phyloP scores from a whole-genome alignment of 2,113 vertebrate genomes.

The Syngnathus scovelli region DNA sequence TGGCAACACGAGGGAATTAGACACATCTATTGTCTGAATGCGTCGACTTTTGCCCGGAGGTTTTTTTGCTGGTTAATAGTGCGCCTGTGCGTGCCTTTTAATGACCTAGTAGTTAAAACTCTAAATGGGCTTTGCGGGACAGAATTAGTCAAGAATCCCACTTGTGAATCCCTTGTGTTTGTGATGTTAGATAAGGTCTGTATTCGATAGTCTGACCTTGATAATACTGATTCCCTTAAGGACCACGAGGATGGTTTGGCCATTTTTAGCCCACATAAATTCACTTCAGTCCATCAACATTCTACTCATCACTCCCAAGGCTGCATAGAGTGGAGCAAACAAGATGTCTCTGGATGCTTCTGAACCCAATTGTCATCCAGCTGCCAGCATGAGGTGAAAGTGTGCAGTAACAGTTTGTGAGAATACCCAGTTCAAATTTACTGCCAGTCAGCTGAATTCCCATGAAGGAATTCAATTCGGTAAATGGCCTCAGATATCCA shows the following conservation, averaged over 20 bases:
- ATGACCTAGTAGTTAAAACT: slow-evolving; percentile 25
- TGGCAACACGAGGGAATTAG: slow-evolving; percentile 25
- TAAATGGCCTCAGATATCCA: not conserved
- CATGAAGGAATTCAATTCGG: not conserved
- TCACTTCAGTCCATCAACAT: slow-evolving; percentile 34
- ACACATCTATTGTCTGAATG: slow-evolving; percentile 40
- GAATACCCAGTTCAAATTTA: not conserved
- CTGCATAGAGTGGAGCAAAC: slow-evolving; percentile 23
- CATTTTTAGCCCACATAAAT: slow-evolving; percentile 12
- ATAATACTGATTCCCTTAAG: slow-evolving; percentile 1
- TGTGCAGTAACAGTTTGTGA: not conserved
- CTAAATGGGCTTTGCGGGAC: slow-evolving; percentile 16
- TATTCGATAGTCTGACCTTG: slow-evolving; percentile 19
- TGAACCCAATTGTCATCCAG: not conserved
- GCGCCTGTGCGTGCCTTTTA: slow-evolving; percentile 10
- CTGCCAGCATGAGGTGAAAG: not conserved
- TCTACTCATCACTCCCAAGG: slow-evolving; percentile 10
- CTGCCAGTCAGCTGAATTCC: not conserved
- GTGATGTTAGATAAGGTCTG: slow-evolving; percentile 9
- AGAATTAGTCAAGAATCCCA: slow-evolving; percentile 18
- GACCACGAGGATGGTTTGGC: slow-evolving; percentile 1
- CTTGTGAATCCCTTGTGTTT: slow-evolving; percentile 6
- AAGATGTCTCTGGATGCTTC: slow-evolving; percentile 26
- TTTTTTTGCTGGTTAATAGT: slow-evolving; percentile 18
- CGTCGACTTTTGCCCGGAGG: slow-evolving; percentile 29